phyloP scores from a whole-genome alignment of 1,140 invertebrate species.

The Lepidurus apus region DNA sequence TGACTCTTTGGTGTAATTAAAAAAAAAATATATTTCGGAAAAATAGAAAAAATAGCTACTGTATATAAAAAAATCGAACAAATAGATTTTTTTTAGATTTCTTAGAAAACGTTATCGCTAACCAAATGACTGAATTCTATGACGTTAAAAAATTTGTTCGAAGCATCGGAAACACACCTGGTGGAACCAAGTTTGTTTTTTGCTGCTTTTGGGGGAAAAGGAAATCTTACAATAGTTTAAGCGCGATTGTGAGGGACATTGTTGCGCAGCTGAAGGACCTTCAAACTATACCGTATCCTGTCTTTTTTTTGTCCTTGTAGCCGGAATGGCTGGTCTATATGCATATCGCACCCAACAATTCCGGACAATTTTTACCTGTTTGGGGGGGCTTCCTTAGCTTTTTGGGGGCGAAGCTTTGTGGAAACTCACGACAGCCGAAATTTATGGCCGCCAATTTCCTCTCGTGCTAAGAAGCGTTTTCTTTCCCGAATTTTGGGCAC shows the following conservation, averaged over 20 bases:
- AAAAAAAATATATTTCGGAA: too few species aligned
- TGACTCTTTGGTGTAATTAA: too few species aligned
- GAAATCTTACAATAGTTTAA: not conserved
- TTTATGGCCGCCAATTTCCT: constrained; percentile 15
- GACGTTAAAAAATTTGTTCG: not conserved
- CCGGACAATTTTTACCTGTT: not conserved
- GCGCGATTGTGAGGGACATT: not conserved
- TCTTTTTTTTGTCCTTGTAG: not conserved
- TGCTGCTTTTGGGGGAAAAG: too few species aligned
- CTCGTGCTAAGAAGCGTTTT: constrained; percentile 21
- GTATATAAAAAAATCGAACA: too few species aligned
- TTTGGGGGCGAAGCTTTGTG: constrained; percentile 13
- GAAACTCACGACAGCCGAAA: constrained; percentile 8
- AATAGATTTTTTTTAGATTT: not conserved
- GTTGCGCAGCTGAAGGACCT: not conserved
- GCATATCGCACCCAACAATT: constrained; percentile 19
- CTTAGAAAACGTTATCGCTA: not conserved
- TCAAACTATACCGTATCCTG: too few species aligned
- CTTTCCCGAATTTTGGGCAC: not conserved
- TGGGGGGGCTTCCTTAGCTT: not conserved
- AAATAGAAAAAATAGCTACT: too few species aligned
- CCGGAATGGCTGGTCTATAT: not conserved
- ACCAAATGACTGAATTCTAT: constrained; percentile 4
- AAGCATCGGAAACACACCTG: not conserved
- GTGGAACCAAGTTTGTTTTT: not conserved